Conservation (phyloP, 2,888 invertebrate genomes). For the Hermaeophaga mercurialis region DNA sequence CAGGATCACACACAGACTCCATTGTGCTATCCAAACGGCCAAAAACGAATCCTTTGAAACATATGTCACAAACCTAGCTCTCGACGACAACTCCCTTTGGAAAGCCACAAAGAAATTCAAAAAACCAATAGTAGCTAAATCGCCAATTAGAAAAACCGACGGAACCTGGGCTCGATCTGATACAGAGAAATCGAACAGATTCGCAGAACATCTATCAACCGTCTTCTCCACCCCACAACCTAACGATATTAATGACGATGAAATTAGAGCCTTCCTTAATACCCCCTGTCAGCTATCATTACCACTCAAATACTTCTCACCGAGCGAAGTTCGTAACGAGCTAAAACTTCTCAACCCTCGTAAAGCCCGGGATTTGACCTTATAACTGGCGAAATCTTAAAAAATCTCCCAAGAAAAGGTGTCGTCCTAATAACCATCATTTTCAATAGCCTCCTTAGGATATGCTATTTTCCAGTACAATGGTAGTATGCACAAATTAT, state of each 20-base stretch:
- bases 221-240: neutral
- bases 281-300: slow-evolving; percentile 7
- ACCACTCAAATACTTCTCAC: slow-evolving; percentile 6
- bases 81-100: neutral
- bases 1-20: no score
- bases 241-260: neutral
- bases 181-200: no score
- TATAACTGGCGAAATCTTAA: neutral
- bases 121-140: no score
- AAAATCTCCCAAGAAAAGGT: neutral
- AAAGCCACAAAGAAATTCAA: neutral
- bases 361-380: slow-evolving; percentile 4
- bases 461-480: no score
- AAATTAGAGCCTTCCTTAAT: slow-evolving; percentile 1
- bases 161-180: no score
- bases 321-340: neutral
- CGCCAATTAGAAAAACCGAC: no score
- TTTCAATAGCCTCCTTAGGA: slow-evolving; percentile 4
- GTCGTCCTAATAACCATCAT: slow-evolving; percentile 6
- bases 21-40: no score
- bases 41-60: no score
- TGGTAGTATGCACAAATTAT: no score
- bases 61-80: neutral
- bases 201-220: no score
- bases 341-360: slow-evolving; percentile 3